Conservation (phyloP, 2,888 invertebrate genomes). For the Aproaerema taeniolella region DNA sequence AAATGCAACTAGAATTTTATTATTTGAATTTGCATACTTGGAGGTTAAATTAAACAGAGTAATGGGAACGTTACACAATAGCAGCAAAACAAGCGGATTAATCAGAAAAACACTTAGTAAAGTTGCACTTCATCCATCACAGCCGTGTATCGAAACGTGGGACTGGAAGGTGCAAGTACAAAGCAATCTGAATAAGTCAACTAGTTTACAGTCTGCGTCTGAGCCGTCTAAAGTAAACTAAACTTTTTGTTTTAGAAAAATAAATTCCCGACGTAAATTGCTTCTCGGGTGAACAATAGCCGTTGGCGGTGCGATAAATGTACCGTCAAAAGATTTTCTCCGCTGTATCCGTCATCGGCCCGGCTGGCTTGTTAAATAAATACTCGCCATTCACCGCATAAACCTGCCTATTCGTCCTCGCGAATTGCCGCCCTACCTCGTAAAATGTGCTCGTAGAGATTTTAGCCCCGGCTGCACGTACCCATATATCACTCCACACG, state of each 20-base stretch:
- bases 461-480: slow-evolving; percentile 16
- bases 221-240: too few species aligned
- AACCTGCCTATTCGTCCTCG: slow-evolving; percentile 37
- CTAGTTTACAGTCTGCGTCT: too few species aligned
- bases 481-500: slow-evolving; percentile 11
- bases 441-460: slow-evolving; percentile 19
- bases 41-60: slow-evolving; percentile 1
- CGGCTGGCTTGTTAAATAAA: slow-evolving; percentile 41
- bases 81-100: neutral
- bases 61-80: neutral
- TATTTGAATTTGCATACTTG: slow-evolving; percentile 15
- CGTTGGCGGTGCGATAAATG: slow-evolving; percentile 36
- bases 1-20: slow-evolving; percentile 21
- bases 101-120: too few species aligned
- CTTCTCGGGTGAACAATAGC: slow-evolving; percentile 29
- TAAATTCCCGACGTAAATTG: slow-evolving; percentile 19
- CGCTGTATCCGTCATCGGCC: slow-evolving; percentile 41
- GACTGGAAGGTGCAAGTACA: too few species aligned
- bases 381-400: slow-evolving; percentile 38
- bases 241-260: slow-evolving; percentile 13
- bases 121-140: too few species aligned
- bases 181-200: too few species aligned
- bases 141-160: too few species aligned
- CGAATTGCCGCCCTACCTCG: slow-evolving; percentile 13
- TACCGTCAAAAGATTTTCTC: slow-evolving; percentile 44